Percentiles rank a stretch among this genome's conserved stretches.
Conservation (phyloP, 2,797 vertebrate genomes). For the Liparis tanakae region DNA sequence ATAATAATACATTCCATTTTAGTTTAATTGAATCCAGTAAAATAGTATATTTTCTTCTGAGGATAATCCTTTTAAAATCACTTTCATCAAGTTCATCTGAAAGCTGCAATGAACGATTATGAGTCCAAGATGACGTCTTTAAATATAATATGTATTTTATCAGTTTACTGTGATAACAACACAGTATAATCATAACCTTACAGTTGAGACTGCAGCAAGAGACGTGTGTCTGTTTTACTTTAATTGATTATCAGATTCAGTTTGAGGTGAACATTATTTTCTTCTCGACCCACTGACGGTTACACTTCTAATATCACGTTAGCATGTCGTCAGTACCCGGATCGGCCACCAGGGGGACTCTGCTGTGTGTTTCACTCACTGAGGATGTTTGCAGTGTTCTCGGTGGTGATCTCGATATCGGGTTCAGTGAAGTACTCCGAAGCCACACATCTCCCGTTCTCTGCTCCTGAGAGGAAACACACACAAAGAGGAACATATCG, state of each 20-base stretch:
- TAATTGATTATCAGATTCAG: not conserved
- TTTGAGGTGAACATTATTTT: not conserved
- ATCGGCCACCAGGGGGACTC: slow-evolving; percentile 47
- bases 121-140: not conserved
- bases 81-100: not conserved
- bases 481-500: slow-evolving; percentile 17
- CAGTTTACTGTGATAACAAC: not conserved
- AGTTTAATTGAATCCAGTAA: not conserved
- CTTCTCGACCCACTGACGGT: not conserved
- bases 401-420: slow-evolving; percentile 92
- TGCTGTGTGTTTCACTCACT: slow-evolving; percentile 82
- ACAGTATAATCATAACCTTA: not conserved
- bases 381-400: slow-evolving; percentile 95
- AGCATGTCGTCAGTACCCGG: slow-evolving; percentile 21
- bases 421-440: slow-evolving; percentile 94
- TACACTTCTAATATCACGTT: slow-evolving; percentile 1
- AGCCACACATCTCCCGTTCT: slow-evolving; percentile 89
- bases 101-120: not conserved
- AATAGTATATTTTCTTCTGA: not conserved
- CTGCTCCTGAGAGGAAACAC: slow-evolving; percentile 73
- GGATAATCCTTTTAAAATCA: not conserved
- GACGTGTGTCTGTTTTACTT: not conserved
- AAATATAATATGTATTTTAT: not conserved
- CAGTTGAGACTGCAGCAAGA: not conserved
- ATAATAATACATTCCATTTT: not conserved